Conservation (phyloP, 2,888 invertebrate genomes). For the Rhogogaster chlorosoma region DNA sequence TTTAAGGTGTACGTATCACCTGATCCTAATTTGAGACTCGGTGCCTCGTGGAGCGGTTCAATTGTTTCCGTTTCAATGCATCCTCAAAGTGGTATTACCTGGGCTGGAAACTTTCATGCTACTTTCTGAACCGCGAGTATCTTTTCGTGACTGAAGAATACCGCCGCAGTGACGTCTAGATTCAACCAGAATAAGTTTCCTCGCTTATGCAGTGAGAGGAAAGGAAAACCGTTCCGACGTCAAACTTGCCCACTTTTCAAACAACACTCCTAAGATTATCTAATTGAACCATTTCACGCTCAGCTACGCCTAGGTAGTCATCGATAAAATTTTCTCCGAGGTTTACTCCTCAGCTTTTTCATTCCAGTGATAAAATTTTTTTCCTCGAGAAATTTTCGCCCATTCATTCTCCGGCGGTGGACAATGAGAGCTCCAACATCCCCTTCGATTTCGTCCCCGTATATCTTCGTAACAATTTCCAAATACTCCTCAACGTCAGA, state of each 20-base stretch:
- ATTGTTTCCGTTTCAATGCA: conserved; percentile 36
- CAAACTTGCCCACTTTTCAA: conserved; percentile 17
- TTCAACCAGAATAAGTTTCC: neutral
- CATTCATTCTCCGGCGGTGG: neutral
- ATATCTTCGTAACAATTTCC: neutral
- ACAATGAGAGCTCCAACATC: neutral
- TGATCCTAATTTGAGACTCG: conserved; percentile 5
- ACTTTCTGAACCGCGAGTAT: conserved; percentile 5
- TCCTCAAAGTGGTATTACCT: conserved; percentile 1
- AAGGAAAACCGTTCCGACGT: neutral
- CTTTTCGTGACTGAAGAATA: neutral
- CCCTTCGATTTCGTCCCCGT: neutral
- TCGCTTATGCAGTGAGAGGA: neutral
- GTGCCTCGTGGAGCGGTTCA: neutral
- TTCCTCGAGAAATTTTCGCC: neutral
- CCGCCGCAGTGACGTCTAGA: neutral
- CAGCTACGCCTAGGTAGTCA: neutral
- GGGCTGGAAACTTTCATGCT: neutral
- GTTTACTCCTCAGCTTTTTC: neutral
- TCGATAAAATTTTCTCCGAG: neutral
- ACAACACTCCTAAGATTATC: conserved; percentile 1
- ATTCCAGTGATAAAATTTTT: neutral
- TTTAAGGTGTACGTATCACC: neutral
- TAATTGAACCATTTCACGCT: conserved; percentile 20
- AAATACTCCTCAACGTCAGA: neutral